These are phyloP conservation scores for Myiagra hebetior DNA, from an alignment of 2,113 vertebrate genomes.

Conservation along the genomic window DNA sequence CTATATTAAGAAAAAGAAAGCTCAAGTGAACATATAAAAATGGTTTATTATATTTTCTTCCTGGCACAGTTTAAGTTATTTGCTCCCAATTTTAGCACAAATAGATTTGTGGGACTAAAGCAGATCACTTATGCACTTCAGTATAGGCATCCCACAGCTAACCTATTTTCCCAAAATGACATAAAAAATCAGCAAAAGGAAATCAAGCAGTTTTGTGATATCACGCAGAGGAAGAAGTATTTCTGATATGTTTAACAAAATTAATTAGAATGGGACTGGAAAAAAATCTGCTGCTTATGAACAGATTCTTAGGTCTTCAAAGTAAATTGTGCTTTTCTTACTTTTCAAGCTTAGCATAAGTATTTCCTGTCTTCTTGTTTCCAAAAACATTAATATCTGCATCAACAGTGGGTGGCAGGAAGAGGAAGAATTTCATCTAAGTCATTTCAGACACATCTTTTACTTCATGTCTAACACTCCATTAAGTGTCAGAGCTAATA, in stretches of 20 bases:
- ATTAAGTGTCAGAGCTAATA: not conserved
- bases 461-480: not conserved
- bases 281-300: not conserved
- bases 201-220: slow-evolving; percentile 37
- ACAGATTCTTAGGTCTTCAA: not conserved
- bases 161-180: slow-evolving; percentile 39
- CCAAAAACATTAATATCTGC: not conserved
- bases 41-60: not conserved
- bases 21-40: not conserved
- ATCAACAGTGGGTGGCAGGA: not conserved
- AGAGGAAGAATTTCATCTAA: not conserved
- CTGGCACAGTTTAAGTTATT: not conserved
- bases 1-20: not conserved
- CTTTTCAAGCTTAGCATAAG: not conserved
- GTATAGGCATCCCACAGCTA: slow-evolving; percentile 18
- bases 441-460: not conserved
- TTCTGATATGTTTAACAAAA: slow-evolving; percentile 21
- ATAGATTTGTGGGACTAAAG: not conserved
- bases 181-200: slow-evolving; percentile 41
- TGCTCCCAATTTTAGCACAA: not conserved
- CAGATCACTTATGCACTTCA: not conserved
- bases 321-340: not conserved
- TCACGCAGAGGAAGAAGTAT: slow-evolving; percentile 31
- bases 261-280: not conserved
- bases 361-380: slow-evolving; percentile 13